These are phyloP conservation scores for Rattus rattus DNA, from an alignment of 2,113 vertebrate genomes.

Conservation along the genomic window DNA sequence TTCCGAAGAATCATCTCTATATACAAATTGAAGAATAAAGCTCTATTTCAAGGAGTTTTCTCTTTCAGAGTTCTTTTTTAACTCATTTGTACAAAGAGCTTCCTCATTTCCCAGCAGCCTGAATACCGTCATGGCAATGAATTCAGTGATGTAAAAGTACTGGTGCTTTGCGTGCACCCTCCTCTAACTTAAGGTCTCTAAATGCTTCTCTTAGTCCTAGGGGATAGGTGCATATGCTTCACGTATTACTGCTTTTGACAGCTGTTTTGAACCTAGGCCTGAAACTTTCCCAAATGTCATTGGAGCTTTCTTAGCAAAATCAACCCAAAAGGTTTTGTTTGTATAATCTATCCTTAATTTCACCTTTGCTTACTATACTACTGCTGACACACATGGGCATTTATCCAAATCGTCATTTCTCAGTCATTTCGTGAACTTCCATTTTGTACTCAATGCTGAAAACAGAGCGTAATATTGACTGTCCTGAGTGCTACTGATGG, in stretches of 20 bases:
- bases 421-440: constrained; percentile 48
- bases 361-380: constrained; percentile 15
- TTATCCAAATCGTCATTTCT: constrained; percentile 39
- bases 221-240: background rate
- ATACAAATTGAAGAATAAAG: background rate
- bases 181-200: background rate
- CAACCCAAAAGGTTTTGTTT: constrained; percentile 45
- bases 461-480: background rate
- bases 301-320: background rate
- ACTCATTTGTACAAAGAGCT: background rate
- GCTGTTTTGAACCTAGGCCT: background rate
- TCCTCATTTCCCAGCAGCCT: constrained; percentile 21
- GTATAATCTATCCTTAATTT: background rate
- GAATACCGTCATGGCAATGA: background rate
- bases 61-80: constrained; percentile 32
- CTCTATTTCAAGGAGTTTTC: background rate
- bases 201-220: background rate
- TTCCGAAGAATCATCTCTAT: constrained; percentile 35
- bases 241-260: background rate
- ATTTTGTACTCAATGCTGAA: background rate
- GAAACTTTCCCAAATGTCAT: background rate
- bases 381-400: background rate
- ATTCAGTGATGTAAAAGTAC: background rate
- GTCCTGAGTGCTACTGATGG: background rate
- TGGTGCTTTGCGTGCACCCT: background rate